A percentile compares a stretch with the other conserved stretches of the same genome.
These are phyloP conservation scores for Plebejus argus DNA, from an alignment of 2,888 invertebrate genomes.

Conservation along the genomic window DNA sequence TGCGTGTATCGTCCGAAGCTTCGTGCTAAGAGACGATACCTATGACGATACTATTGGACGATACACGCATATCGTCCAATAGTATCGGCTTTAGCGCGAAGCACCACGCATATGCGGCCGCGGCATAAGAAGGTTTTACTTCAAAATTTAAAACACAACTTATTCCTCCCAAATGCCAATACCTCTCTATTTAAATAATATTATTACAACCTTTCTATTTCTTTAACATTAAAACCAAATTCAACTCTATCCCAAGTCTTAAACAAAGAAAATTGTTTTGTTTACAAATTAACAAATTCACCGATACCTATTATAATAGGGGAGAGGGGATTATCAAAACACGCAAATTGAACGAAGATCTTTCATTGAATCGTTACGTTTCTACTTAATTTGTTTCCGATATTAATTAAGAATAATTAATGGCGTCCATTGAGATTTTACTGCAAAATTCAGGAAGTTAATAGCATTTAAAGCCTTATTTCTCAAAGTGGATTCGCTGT, in stretches of 20 bases:
- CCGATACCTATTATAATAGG: conserved; percentile 4
- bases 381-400: conserved; percentile 36
- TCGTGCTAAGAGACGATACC: too few relatives aligned
- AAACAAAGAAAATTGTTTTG: conserved; percentile 6
- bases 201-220: background rate
- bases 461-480: conserved; percentile 18
- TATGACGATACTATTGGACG: too few relatives aligned
- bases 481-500: conserved; percentile 5
- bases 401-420: conserved; percentile 35
- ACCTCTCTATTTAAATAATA: too few relatives aligned
- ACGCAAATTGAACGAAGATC: conserved; percentile 1
- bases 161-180: too few relatives aligned
- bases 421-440: conserved; percentile 24
- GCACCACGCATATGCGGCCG: too few relatives aligned
- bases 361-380: conserved; percentile 30
- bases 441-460: conserved; percentile 14
- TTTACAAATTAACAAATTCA: conserved; percentile 30
- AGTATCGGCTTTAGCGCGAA: too few relatives aligned
- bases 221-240: background rate
- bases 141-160: too few relatives aligned
- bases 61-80: too few relatives aligned
- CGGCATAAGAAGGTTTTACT: too few relatives aligned
- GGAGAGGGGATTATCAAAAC: conserved; percentile 17
- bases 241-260: background rate
- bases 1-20: too few relatives aligned